Base-by-base conservation (phyloP, 2,888 invertebrate species). In the Melanostoma mellinum region DNA sequence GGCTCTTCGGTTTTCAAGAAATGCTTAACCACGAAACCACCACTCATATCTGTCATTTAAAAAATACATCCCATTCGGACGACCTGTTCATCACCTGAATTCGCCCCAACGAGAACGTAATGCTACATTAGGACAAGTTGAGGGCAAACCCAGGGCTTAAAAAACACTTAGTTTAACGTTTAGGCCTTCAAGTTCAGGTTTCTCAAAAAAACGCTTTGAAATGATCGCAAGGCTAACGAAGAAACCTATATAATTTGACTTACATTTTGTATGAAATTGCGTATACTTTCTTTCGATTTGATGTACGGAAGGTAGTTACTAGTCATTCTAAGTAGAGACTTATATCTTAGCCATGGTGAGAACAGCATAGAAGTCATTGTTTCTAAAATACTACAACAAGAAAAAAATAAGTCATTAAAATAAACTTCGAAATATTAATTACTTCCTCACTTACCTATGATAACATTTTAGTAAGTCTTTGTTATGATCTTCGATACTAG, bases 311-410 rank as follows among this genome's bases (percentile, higher is more conserved):
- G 53, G 55, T 89, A 87, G 46, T 86, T 88, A 6, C 86, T 87
- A 20, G 85, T 46, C 9, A 90, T 69, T 58, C 87, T 79, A 0
- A 87, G 88, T 0, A 88, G 35, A 3, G 80, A 69, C 20, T 76
- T 87, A 56, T 85, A 85, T 9, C 82, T 85, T 2, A 90, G 81
- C 90, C 90, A 90, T 2, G 90, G 90, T 1, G 89, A 87, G 63
- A 90, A 88, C 44, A 88, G 87, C 89, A 90, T 89, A 55, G 87
- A 86, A 77, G 89, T 88, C 88, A 89, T 88, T 63, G 86, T 88
- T 86, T 90, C 89, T 84, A 88, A 72, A 67, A 88, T 81, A 85
- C 90, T 90, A 85, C n/a, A 48, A 42, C 3, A 33, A 2, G 9
- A 36, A 4, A 9, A 10, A 68, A 20, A 10, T 52, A n/a, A 10